These are phyloP conservation scores for Mylabris phalerata DNA, from an alignment of 1,140 invertebrate genomes.

Conservation along the genomic window DNA sequence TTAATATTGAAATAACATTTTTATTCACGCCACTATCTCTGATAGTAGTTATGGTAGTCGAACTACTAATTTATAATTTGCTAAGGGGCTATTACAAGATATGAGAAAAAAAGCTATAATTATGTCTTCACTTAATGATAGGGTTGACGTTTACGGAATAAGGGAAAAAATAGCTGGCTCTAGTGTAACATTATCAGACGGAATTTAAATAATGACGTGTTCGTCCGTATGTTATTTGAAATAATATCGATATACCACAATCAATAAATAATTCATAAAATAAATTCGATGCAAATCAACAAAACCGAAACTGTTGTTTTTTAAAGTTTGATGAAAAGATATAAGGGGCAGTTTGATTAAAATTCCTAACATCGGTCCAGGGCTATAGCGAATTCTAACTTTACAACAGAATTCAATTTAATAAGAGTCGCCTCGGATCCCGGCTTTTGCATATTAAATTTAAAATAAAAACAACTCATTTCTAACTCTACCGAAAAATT, in stretches of 20 bases:
- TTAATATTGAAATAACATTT: no score
- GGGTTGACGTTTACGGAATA: background rate
- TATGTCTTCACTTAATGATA: background rate
- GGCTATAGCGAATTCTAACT: conserved; percentile 7
- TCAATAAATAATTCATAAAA: conserved; percentile 22
- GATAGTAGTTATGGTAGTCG: no score
- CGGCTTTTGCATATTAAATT: conserved; percentile 8
- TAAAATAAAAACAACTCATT: background rate
- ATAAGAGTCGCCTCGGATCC: background rate
- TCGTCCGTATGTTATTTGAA: background rate
- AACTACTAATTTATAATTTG: no score
- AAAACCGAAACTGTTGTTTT: conserved; percentile 18
- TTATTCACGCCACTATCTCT: no score
- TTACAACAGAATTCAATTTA: conserved; percentile 25
- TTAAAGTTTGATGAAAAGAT: conserved; percentile 23
- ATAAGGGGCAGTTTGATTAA: conserved; percentile 35
- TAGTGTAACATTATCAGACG: background rate
- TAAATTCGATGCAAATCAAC: conserved; percentile 21
- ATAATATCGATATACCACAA: conserved; percentile 6
- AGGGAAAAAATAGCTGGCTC: background rate
- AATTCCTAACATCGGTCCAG: conserved; percentile 26
- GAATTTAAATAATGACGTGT: background rate
- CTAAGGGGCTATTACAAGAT: no score
- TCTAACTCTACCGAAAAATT: no score
- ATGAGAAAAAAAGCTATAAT: no score